These are phyloP conservation scores for Acanthisitta chloris DNA, from an alignment of 2,113 vertebrate species.

Conservation along the genomic window DNA sequence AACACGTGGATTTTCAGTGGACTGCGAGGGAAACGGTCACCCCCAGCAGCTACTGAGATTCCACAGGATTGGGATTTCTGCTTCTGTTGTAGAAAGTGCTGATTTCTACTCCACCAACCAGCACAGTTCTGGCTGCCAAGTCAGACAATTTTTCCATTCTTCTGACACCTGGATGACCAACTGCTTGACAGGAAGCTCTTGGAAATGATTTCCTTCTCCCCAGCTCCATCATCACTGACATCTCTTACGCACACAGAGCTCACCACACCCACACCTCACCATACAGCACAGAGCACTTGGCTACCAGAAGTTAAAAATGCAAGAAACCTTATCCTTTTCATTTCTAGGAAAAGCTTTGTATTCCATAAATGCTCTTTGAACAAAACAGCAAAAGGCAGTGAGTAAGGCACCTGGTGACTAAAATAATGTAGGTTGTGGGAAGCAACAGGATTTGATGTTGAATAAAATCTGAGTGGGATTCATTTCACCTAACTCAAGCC, in stretches of 20 bases:
- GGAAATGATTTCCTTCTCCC: not conserved
- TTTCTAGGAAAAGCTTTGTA: constrained; percentile 33
- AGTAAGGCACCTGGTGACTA: constrained; percentile 55
- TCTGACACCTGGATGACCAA: not conserved
- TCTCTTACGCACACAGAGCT: constrained; percentile 64
- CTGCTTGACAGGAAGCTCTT: constrained; percentile 5
- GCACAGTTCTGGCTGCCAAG: not conserved
- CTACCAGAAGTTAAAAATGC: constrained; percentile 28
- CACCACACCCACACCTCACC: constrained; percentile 56
- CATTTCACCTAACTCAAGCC: not conserved
- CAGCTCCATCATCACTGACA: constrained; percentile 53
- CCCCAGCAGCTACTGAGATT: not conserved
- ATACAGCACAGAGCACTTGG: constrained; percentile 39
- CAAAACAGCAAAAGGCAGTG: constrained; percentile 22
- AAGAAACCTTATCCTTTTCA: not conserved
- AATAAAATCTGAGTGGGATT: constrained; percentile 13
- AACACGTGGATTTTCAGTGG: not conserved
- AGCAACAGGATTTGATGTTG: constrained; percentile 23
- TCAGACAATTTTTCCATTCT: not conserved
- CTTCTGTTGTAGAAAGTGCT: not conserved
- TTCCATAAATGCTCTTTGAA: not conserved
- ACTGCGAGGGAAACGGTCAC: not conserved
- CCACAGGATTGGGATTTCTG: not conserved
- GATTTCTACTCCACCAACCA: not conserved
- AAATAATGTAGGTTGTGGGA: constrained; percentile 39